A percentile compares a stretch with the other conserved stretches of the same genome.
These are phyloP conservation scores for Thecocarcelia acutangulata DNA, from an alignment of 2,888 invertebrate genomes.

Conservation along the genomic window DNA sequence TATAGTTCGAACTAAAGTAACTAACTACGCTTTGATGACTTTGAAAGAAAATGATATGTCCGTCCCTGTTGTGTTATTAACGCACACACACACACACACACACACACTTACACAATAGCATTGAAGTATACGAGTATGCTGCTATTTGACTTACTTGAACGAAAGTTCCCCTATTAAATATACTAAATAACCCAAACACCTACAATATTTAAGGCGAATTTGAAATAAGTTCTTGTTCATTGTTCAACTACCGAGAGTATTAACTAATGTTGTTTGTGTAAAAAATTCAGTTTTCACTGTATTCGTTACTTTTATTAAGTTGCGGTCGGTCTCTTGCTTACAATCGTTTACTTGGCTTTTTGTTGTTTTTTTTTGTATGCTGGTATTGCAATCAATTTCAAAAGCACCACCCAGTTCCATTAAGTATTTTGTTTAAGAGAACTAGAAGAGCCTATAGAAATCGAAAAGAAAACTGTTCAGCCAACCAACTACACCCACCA, in stretches of 20 bases:
- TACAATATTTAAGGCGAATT: constrained; percentile 56
- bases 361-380: neutral
- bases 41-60: constrained; percentile 54
- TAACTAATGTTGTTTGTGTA: neutral
- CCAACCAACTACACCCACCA: constrained; percentile 43
- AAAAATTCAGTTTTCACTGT: constrained; percentile 40
- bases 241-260: neutral
- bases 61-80: constrained; percentile 23
- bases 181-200: constrained; percentile 28
- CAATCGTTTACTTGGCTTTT: constrained; percentile 29
- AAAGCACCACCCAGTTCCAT: constrained; percentile 62
- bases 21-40: constrained; percentile 65
- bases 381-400: neutral
- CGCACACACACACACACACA: constrained; percentile 5
- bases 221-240: constrained; percentile 10
- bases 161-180: constrained; percentile 34
- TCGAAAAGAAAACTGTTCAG: constrained; percentile 47
- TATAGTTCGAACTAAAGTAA: constrained; percentile 50
- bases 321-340: constrained; percentile 31
- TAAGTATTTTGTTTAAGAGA: constrained; percentile 6
- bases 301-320: constrained; percentile 44
- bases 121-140: neutral
- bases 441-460: constrained; percentile 54
- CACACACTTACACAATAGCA: neutral
- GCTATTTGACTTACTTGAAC: constrained; percentile 3